Evolutionary conservation across 2,888 invertebrate species (phyloP).

Genomic region (Agonopterix arenella): DNA sequence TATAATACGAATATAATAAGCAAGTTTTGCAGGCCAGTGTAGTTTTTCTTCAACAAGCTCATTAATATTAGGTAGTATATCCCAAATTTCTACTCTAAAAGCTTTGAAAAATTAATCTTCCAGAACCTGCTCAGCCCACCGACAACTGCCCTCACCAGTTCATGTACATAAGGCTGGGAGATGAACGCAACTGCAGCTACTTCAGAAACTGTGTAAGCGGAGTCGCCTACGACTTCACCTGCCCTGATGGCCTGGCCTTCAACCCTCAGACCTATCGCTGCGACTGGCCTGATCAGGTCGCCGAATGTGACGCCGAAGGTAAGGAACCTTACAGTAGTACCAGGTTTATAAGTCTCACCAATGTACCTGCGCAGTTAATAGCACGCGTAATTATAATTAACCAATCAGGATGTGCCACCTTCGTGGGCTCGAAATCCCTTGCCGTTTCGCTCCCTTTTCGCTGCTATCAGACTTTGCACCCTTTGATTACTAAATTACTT

Average conservation of each 20-base stretch:
- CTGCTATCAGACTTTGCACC: no score
- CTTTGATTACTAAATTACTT: no score
- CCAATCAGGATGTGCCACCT: no score
- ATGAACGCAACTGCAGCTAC: conserved; percentile 80
- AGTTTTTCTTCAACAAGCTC: no score
- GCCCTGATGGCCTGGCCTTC: conserved; percentile 90
- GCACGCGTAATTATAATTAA: no score
- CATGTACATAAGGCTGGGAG: conserved; percentile 86
- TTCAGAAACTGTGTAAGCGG: conserved; percentile 91
- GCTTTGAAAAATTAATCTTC: conserved; percentile 4
- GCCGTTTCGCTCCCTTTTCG: no score
- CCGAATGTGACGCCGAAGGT: conserved; percentile 89
- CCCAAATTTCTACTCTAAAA: neutral
- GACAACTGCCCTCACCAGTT: conserved; percentile 90
- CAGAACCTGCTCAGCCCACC: conserved; percentile 84
- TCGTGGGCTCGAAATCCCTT: no score
- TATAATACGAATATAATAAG: no score
- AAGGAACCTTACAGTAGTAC: conserved; percentile 10
- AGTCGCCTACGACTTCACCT: conserved; percentile 83
- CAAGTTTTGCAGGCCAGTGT: no score
- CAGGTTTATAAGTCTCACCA: no score
- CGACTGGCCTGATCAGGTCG: conserved; percentile 92
- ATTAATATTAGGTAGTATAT: neutral
- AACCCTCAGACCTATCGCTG: conserved; percentile 84
- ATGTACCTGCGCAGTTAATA: no score